Base-by-base conservation (phyloP, 2,888 invertebrate genomes). In the Tromatobia lineatoria region DNA sequence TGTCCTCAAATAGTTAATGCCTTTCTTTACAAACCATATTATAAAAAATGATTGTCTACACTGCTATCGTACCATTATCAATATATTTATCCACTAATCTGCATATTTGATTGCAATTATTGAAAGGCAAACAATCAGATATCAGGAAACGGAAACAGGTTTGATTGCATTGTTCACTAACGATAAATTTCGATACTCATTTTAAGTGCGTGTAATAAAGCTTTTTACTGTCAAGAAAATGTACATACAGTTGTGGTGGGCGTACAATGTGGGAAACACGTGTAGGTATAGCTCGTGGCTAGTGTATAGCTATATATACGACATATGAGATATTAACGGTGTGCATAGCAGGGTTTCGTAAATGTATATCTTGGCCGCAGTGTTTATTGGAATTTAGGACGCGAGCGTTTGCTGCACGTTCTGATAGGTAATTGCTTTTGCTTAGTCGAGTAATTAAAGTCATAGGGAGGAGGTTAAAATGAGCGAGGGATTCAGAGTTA, bases 371-470 rank as follows among this genome's bases (percentile, higher is more conserved):
- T 42, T 54, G 81, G 66, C 54, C 73, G 80, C 70, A 75, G 74
- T 64, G 64, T n/a, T 66, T 82, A 80, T 82, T 66, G 87, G 88
- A 88, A 90, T 90, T 90, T 89, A 86, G 88, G 88, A 87, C 87
- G 89, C 73, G 23, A 52, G 71, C 76, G 50, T 54, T 61, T 71
- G 66, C 54, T 78, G 85, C 84, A 11, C 85, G 82, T 87, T 80
- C 80, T 61, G 67, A 80, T 83, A 47, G 81, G 87, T 87, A 87
- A 90, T 90, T 90, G 85, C 85, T 79, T 81, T 66, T 79, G 84
- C 79, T 86, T 82, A 75, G 80, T 84, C 45, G 85, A 88, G 88
- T 90, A 90, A 90, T 90, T 91, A 90, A 90, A 88, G 87, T 88
- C 87, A 85, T 88, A 89, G 89, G 87, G 89, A 88, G 88, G 88